phyloP scores from a whole-genome alignment of 2,888 invertebrate species.

The Podabrus alpinus region DNA sequence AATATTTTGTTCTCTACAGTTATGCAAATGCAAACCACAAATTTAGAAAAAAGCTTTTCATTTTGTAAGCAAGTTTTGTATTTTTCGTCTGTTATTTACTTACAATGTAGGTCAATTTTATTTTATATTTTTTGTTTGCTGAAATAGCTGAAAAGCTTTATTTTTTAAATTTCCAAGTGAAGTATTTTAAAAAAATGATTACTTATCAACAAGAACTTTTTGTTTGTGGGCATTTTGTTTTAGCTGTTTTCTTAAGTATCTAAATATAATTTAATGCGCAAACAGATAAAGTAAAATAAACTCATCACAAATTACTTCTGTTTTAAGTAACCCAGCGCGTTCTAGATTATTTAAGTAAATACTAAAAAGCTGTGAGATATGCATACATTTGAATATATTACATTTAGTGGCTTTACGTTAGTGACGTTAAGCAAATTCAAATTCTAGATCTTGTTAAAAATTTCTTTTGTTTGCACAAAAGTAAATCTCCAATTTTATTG shows the following conservation, averaged over 20 bases:
- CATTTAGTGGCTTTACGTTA: conserved; percentile 1
- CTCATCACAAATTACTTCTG: conserved; percentile 20
- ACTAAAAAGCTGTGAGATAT: conserved; percentile 26
- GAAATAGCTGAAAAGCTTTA: background rate
- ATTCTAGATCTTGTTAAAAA: background rate
- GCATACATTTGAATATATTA: conserved; percentile 29
- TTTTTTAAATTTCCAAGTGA: background rate
- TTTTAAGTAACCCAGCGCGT: conserved; percentile 26
- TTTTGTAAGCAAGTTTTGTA: background rate
- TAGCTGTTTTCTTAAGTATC: background rate
- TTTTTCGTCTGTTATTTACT: background rate
- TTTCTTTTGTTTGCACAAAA: conserved; percentile 1
- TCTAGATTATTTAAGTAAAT: conserved; percentile 26
- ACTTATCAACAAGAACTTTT: background rate
- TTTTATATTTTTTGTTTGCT: background rate
- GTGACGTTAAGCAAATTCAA: background rate
- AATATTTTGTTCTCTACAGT: background rate
- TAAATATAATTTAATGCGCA: background rate
- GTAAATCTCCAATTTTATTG: conserved; percentile 8
- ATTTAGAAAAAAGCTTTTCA: background rate
- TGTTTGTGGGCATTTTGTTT: background rate
- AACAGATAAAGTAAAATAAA: conserved; percentile 1
- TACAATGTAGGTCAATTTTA: background rate
- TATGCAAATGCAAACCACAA: background rate
- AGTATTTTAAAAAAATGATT: background rate